Evolutionary conservation across 1,140 invertebrate genomes (phyloP).

Genomic region (Zaprionus vittiger): DNA sequence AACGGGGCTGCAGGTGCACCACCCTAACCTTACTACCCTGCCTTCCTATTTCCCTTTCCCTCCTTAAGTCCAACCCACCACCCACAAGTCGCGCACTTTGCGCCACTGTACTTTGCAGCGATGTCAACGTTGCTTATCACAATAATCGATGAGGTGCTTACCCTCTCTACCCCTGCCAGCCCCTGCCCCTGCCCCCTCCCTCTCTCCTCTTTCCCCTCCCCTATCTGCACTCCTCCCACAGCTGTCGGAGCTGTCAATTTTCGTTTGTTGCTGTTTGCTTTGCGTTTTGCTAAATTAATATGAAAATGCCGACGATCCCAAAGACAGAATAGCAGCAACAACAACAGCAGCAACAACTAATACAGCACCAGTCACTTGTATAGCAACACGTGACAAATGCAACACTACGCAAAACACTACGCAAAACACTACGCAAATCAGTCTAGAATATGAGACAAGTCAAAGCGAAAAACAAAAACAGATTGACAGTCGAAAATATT

Average conservation of each 20-base stretch:
- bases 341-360: conserved; percentile 2
- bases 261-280: conserved; percentile 67
- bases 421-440: conserved; percentile 15
- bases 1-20: conserved; percentile 35
- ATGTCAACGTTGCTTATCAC: conserved; percentile 69
- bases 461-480: not conserved
- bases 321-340: conserved; percentile 5
- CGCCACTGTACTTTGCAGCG: conserved; percentile 43
- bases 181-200: not conserved
- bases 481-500: conserved; percentile 1
- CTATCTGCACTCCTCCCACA: conserved; percentile 23
- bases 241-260: conserved; percentile 70
- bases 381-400: conserved; percentile 4
- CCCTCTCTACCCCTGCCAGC: not conserved
- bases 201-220: not conserved
- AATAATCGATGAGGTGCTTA: conserved; percentile 67
- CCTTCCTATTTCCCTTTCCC: not conserved
- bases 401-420: not conserved
- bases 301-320: conserved; percentile 45
- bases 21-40: not conserved
- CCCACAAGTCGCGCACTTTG: conserved; percentile 46
- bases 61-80: not conserved
- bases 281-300: conserved; percentile 66
- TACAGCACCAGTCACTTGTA: not conserved
- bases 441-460: not conserved